Base-by-base conservation (phyloP, 2,797 vertebrate genomes). In the Rhynchonycteris naso region DNA sequence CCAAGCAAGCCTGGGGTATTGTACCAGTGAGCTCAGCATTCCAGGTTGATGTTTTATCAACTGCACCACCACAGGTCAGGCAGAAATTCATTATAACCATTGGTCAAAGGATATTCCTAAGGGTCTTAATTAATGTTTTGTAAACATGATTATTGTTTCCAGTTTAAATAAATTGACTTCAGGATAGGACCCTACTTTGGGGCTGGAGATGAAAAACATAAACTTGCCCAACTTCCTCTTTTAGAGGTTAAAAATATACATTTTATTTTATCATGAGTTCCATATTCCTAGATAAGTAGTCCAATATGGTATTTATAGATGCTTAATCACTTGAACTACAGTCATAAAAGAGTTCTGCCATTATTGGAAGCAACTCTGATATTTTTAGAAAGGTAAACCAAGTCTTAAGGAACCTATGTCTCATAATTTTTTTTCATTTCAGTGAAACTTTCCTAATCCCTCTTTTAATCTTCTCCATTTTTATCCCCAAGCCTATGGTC, bases 361-460 rank as follows among this genome's bases (percentile, higher is more conserved):
- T 68, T 80, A 47, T 72, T 30, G 35, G 47, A 12, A 91, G 15
- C 30, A 54, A 38, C 1, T 15, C 28, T 89, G 43, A 72, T 94
- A 90, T 72, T 89, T 91, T 66, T 52, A 59, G 33, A 81, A 92
- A 80, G 52, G 24, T 85, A 93, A 90, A 7, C 24, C 72, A 94
- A 80, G n/a, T 35, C 38, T 89, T 33, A 89, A 82, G 66, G 21
- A 91, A 95, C 38, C 26, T 19, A 80, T n/a, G 58, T 1, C 61
- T 94, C 28, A 76, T 54, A 88, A 68, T 94, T 84, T 78, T 26
- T 80, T 78, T 95, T 84, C 47, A 87, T 63, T 91, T 95, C 81
- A 54, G 63, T 86, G 74, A 86, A 47, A 52, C 15, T 89, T 80
- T 66, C 52, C 88, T 90, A 90, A 58, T 76, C 26, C 8, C 24